Percentiles rank a stretch among this genome's conserved stretches.
Evolutionary conservation across 2,888 invertebrate species (phyloP).

Genomic region (Ichneumoninae sp.): DNA sequence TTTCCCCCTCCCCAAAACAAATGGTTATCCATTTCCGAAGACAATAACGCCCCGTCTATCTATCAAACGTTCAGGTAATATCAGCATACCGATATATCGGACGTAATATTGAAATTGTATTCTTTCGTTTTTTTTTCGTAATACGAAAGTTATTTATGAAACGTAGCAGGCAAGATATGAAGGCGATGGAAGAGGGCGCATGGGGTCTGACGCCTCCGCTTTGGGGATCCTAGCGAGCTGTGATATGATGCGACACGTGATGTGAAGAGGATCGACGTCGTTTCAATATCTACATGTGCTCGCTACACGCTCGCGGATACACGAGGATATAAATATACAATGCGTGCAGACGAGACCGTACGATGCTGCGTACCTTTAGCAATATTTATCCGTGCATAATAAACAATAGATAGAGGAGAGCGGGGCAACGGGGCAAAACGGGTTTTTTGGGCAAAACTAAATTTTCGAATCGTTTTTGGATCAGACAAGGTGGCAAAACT

Average conservation of each 20-base stretch:
- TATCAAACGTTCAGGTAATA: conserved; percentile 82
- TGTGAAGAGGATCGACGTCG: conserved; percentile 76
- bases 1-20: conserved; percentile 76
- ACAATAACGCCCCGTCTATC: conserved; percentile 83
- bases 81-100: conserved; percentile 79
- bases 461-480: no score
- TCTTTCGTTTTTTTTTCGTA: conserved; percentile 74
- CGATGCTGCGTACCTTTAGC: not conserved
- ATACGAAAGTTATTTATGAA: conserved; percentile 83
- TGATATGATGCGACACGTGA: conserved; percentile 77
- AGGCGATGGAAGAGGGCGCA: conserved; percentile 31
- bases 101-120: conserved; percentile 83
- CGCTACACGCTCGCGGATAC: conserved; percentile 44
- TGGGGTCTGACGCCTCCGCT: conserved; percentile 8
- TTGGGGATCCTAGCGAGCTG: conserved; percentile 63
- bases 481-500: no score
- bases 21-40: conserved; percentile 83
- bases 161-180: conserved; percentile 79
- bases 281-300: conserved; percentile 56
- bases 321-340: conserved; percentile 50
- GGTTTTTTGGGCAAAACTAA: no score
- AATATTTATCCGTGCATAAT: not conserved
- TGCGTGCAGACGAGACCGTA: not conserved
- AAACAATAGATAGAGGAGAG: not conserved
- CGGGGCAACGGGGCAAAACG: no score